phyloP scores from a whole-genome alignment of 2,797 vertebrate species.

The Phataginus tricuspis region DNA sequence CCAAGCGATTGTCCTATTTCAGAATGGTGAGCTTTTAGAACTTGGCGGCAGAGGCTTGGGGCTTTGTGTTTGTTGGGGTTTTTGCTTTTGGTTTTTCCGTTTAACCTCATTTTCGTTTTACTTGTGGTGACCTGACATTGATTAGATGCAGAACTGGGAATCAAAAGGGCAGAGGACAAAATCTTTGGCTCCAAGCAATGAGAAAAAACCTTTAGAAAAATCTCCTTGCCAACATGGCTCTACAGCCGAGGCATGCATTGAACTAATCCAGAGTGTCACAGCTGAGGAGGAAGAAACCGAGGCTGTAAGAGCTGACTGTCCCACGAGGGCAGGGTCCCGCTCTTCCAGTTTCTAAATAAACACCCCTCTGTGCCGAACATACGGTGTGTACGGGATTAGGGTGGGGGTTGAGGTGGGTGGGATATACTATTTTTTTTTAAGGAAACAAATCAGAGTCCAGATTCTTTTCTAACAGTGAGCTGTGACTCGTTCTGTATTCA shows the following conservation, averaged over 20 bases:
- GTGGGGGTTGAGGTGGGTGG: background rate
- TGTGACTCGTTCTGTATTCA: background rate
- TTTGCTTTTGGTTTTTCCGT: constrained; percentile 51
- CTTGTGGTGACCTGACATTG: constrained; percentile 69
- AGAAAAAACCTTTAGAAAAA: constrained; percentile 66
- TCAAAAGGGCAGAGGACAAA: constrained; percentile 75
- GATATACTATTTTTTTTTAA: background rate
- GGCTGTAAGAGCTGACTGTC: background rate
- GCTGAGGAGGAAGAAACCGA: background rate
- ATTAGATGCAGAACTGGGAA: constrained; percentile 76
- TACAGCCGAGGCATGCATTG: background rate
- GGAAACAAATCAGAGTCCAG: background rate
- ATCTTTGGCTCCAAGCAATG: constrained; percentile 54
- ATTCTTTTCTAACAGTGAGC: constrained; percentile 6
- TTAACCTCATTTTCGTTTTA: constrained; percentile 64
- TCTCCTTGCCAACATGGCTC: constrained; percentile 60
- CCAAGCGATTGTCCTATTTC: background rate
- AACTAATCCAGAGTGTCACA: constrained; percentile 61
- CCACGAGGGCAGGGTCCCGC: background rate
- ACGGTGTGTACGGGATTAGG: background rate
- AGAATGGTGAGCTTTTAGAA: constrained; percentile 65
- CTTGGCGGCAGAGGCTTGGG: background rate
- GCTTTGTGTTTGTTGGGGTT: background rate
- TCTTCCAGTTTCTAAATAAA: constrained; percentile 13
- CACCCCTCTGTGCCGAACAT: background rate